Conservation (phyloP, 2,797 vertebrate species). For the Danionella dracula region DNA sequence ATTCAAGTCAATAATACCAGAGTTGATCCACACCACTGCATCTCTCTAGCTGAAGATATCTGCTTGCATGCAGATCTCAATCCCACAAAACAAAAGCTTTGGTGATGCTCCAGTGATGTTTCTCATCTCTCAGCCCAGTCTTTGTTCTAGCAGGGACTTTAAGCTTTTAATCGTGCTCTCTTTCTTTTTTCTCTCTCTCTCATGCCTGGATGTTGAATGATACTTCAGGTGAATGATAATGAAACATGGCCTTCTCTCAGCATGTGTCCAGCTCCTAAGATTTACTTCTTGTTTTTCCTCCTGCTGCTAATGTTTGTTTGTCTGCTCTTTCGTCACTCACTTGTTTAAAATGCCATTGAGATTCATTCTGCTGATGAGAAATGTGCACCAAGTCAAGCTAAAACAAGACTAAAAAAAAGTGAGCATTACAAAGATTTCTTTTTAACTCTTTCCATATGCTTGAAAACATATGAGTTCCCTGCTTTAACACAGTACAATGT, state of each 20-base stretch:
- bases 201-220: conserved; percentile 28
- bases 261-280: background rate
- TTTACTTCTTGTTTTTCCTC: background rate
- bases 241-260: background rate
- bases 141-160: conserved; percentile 37
- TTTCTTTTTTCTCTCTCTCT: background rate
- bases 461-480: too few species aligned
- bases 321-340: background rate
- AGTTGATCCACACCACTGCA: conserved; percentile 4
- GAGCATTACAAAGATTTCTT: too few species aligned
- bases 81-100: conserved; percentile 15
- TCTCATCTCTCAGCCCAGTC: conserved; percentile 27
- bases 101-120: conserved; percentile 24
- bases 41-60: conserved; percentile 1
- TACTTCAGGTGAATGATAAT: conserved; percentile 40
- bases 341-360: background rate
- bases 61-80: conserved; percentile 6
- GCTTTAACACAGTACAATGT: too few species aligned
- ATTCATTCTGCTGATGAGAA: background rate
- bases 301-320: background rate
- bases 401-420: background rate
- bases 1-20: background rate
- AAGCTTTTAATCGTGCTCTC: conserved; percentile 34
- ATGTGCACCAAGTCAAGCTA: background rate
- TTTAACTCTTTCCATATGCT: too few species aligned